A percentile compares a stretch with the other conserved stretches of the same genome.
phyloP scores from a whole-genome alignment of 2,113 vertebrate species.

The Chelonoidis abingdonii region DNA sequence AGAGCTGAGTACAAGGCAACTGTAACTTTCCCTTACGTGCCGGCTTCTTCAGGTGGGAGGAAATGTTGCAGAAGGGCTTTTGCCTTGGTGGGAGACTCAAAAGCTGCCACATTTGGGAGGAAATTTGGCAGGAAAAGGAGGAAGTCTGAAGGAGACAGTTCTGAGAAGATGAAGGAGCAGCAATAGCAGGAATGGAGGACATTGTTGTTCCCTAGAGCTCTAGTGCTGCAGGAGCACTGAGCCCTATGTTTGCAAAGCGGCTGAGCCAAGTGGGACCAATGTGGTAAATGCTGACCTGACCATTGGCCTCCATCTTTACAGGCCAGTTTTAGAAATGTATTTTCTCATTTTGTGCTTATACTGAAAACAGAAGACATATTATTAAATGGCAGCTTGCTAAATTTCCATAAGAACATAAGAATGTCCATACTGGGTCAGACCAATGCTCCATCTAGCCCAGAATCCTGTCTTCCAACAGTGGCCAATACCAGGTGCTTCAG shows the following conservation, averaged over 20 bases:
- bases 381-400: neutral
- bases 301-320: neutral
- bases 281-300: neutral
- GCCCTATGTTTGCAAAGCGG: accelerated
- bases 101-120: neutral
- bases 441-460: too few relatives aligned
- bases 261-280: neutral
- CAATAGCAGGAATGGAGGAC: neutral
- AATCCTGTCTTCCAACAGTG: too few relatives aligned
- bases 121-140: neutral
- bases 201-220: neutral
- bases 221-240: neutral
- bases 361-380: neutral
- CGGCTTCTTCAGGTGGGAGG: neutral
- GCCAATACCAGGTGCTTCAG: too few relatives aligned
- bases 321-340: neutral
- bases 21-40: neutral
- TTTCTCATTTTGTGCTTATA: neutral
- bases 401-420: neutral
- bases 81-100: neutral
- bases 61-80: neutral
- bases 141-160: neutral
- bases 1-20: neutral
- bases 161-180: neutral
- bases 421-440: too few relatives aligned